Percentiles rank a stretch among this genome's conserved stretches.
Conservation (phyloP, 2,888 invertebrate species). For the Linnaemya tessellans region DNA sequence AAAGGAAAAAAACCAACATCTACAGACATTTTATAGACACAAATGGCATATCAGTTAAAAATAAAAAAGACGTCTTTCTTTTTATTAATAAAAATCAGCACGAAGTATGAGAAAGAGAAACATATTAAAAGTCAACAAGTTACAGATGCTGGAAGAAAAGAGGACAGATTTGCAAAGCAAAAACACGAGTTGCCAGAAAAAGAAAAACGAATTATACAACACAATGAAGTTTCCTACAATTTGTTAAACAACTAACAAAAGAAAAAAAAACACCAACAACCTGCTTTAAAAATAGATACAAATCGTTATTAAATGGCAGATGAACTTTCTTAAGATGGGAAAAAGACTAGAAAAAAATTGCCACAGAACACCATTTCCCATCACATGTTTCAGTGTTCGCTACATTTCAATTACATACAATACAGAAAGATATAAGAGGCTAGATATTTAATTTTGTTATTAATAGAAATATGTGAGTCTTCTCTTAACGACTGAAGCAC, state of each 20-base stretch:
- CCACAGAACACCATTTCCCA: conserved; percentile 7
- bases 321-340: background rate
- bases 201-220: background rate
- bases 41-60: conserved; percentile 32
- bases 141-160: conserved; percentile 24
- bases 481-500: too few species aligned
- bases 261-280: background rate
- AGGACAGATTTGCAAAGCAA: background rate
- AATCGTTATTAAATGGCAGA: background rate
- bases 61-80: background rate
- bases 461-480: too few species aligned
- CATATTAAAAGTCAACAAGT: conserved; percentile 33
- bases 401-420: background rate
- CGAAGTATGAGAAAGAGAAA: conserved; percentile 7
- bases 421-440: too few species aligned
- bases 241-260: conserved; percentile 12
- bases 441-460: too few species aligned
- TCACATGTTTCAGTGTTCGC: background rate
- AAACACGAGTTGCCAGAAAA: background rate
- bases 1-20: background rate
- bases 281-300: conserved; percentile 1
- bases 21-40: conserved; percentile 46
- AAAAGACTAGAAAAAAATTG: background rate
- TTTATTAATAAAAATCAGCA: conserved; percentile 5
- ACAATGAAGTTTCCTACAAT: conserved; percentile 1